Conservation (phyloP, 2,113 vertebrate species). For the Tragelaphus strepsiceros region DNA sequence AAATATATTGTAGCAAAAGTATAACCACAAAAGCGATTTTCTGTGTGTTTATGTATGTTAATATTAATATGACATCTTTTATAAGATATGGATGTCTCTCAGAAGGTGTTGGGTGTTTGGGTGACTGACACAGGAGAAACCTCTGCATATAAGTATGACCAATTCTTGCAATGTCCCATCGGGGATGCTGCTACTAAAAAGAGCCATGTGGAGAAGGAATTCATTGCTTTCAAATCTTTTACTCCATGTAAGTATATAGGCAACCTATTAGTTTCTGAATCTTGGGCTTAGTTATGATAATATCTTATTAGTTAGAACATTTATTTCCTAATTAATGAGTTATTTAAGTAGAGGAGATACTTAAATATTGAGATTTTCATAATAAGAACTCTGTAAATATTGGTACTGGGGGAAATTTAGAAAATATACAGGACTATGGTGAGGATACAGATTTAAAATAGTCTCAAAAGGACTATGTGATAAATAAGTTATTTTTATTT, state of each 20-base stretch:
- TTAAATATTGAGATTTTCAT: not conserved
- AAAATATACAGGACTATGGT: not conserved
- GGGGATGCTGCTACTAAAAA: constrained; percentile 20
- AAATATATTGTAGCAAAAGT: not conserved
- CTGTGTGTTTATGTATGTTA: not conserved
- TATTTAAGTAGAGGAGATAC: not conserved
- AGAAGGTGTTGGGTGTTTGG: not conserved
- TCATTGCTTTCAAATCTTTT: constrained; percentile 82
- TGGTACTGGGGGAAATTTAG: not conserved
- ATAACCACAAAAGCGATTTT: not conserved
- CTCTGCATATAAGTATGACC: accelerated
- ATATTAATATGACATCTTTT: not conserved
- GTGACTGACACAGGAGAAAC: not conserved
- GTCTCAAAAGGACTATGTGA: not conserved
- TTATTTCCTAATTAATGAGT: not conserved
- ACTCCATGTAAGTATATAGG: constrained; percentile 71
- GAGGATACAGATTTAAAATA: not conserved
- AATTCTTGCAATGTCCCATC: accelerated
- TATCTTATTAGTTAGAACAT: not conserved
- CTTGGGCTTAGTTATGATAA: not conserved
- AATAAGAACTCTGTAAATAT: not conserved
- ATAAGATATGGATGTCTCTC: not conserved
- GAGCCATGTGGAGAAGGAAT: constrained; percentile 85
- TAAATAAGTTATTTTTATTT: not conserved
- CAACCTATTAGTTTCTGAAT: not conserved